A percentile compares a stretch with the other conserved stretches of the same genome.
Conservation (phyloP, 2,888 invertebrate genomes). For the Craniophora ligustri region DNA sequence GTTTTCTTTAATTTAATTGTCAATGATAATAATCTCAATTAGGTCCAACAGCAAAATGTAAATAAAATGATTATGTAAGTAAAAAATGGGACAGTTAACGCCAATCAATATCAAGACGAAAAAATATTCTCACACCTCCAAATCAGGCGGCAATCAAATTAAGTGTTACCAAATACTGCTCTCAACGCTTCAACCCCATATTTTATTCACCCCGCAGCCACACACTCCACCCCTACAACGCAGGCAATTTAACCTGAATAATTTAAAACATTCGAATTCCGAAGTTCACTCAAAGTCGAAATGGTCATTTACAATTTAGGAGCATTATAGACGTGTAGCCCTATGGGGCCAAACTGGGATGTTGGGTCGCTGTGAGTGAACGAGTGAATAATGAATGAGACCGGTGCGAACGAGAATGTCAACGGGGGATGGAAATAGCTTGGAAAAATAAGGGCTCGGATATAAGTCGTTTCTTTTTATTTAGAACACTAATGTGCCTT, state of each 20-base stretch:
- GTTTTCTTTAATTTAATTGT: no score
- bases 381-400: constrained; percentile 44
- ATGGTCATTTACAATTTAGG: constrained; percentile 79
- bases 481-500: no score
- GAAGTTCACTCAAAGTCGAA: constrained; percentile 77
- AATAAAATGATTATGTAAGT: no score
- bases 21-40: no score
- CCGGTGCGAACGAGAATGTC: constrained; percentile 37
- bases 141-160: constrained; percentile 66
- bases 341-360: constrained; percentile 54
- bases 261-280: constrained; percentile 74
- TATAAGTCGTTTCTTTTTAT: not conserved
- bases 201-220: constrained; percentile 66
- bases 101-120: not conserved
- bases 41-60: no score
- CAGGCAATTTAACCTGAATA: constrained; percentile 76
- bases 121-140: constrained; percentile 32
- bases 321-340: constrained; percentile 74
- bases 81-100: not conserved
- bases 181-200: constrained; percentile 54
- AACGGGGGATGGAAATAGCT: constrained; percentile 25
- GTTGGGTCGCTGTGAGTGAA: constrained; percentile 40
- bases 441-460: constrained; percentile 9
- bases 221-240: constrained; percentile 56
- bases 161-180: constrained; percentile 60